These are phyloP conservation scores for Chalcis sispes DNA, from an alignment of 2,888 invertebrate genomes.

Conservation along the genomic window DNA sequence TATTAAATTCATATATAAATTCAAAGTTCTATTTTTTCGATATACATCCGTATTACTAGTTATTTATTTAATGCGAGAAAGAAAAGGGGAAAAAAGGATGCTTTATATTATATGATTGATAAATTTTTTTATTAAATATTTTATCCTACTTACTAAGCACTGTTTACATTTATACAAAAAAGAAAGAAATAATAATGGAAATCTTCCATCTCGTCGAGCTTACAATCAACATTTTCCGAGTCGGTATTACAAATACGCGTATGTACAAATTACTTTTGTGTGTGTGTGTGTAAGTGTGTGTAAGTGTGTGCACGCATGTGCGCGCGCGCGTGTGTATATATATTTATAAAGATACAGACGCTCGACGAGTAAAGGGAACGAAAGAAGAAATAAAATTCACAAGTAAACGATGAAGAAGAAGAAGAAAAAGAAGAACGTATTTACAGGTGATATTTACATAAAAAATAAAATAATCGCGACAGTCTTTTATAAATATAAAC, in stretches of 20 bases:
- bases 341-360: not conserved
- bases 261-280: not conserved
- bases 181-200: conserved; percentile 3
- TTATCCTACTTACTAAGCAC: conserved; percentile 62
- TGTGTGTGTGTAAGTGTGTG: not conserved
- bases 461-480: not conserved
- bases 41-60: not conserved
- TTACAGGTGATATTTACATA: conserved; percentile 13
- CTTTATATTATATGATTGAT: conserved; percentile 3
- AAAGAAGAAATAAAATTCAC: not conserved
- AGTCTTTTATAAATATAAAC: too few relatives aligned
- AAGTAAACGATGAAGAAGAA: not conserved
- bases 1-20: too few relatives aligned
- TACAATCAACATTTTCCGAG: too few relatives aligned
- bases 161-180: conserved; percentile 73
- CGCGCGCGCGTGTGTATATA: not conserved
- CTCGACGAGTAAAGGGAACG: not conserved
- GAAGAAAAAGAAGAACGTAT: conserved; percentile 6
- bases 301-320: not conserved
- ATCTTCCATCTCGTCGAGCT: conserved; percentile 21
- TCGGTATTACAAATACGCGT: too few relatives aligned
- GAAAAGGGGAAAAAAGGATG: not conserved
- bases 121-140: conserved; percentile 67
- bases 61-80: not conserved
- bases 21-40: not conserved